Evolutionary conservation across 1,140 invertebrate species (phyloP).

Genomic region (Drosophila micromelanica): DNA sequence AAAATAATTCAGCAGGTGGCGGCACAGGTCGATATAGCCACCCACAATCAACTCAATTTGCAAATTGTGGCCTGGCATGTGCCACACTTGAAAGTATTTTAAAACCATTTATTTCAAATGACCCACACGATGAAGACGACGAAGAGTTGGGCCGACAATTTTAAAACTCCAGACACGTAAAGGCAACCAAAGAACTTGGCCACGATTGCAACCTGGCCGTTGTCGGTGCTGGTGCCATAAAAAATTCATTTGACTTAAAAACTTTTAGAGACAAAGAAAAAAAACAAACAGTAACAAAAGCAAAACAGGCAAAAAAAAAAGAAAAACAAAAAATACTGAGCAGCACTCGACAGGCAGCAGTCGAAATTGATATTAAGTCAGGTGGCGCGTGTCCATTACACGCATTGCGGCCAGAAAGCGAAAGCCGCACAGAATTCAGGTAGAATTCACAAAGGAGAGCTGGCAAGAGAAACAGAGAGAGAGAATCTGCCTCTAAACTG

Average conservation of each 20-base stretch:
- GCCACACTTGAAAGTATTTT: conserved; percentile 63
- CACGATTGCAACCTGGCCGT: conserved; percentile 26
- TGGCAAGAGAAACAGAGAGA: conserved; percentile 1
- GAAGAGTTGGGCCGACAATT: conserved; percentile 41
- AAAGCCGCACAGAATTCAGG: conserved; percentile 36
- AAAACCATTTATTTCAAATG: conserved; percentile 69
- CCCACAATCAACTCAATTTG: conserved; percentile 59
- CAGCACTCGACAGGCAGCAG: conserved; percentile 14
- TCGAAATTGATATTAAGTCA: conserved; percentile 80
- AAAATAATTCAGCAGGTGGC: conserved; percentile 15
- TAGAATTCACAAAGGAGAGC: neutral
- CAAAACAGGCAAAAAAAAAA: neutral
- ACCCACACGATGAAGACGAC: conserved; percentile 49
- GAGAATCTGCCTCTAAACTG: conserved; percentile 41
- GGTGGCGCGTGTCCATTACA: conserved; percentile 79
- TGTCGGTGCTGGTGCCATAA: conserved; percentile 54
- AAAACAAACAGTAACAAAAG: conserved; percentile 7
- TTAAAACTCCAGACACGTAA: conserved; percentile 63
- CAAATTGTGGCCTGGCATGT: conserved; percentile 53
- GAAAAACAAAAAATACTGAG: conserved; percentile 10
- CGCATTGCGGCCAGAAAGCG: conserved; percentile 64
- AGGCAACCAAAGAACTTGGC: conserved; percentile 44
- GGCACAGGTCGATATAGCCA: conserved; percentile 14
- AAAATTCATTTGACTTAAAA: conserved; percentile 82
- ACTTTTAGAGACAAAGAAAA: conserved; percentile 55